Conservation (phyloP, 2,888 invertebrate species). For the Rhyacophila evoluta region DNA sequence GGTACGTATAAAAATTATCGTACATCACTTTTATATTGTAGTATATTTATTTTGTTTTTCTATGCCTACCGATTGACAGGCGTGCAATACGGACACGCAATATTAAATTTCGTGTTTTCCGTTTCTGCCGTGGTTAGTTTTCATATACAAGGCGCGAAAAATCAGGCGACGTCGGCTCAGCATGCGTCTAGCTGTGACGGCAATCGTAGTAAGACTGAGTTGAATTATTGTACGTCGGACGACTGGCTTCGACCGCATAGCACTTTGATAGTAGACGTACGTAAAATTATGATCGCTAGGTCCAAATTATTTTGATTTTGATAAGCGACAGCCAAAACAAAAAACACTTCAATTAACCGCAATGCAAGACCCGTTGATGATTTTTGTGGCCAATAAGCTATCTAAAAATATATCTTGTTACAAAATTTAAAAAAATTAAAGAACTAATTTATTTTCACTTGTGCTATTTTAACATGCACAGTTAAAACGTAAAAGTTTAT, state of each 20-base stretch:
- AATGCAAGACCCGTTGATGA: no score
- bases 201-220: neutral
- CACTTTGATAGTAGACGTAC: slow-evolving; percentile 4
- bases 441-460: no score
- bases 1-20: neutral
- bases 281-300: neutral
- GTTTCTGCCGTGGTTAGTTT: neutral
- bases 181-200: neutral
- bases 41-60: neutral
- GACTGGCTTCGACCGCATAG: neutral
- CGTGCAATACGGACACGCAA: neutral
- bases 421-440: no score
- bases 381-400: no score
- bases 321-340: no score
- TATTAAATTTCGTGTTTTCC: neutral
- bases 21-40: neutral
- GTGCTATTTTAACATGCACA: no score
- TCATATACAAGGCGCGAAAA: slow-evolving; percentile 12
- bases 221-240: neutral
- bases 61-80: neutral
- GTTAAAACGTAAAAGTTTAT: no score
- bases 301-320: no score
- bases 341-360: no score
- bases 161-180: neutral
- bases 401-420: no score